Percentiles rank a stretch among this genome's conserved stretches.
Conservation (phyloP, 92 coral and sea anemone species). For the Scolanthus callimorphus region DNA sequence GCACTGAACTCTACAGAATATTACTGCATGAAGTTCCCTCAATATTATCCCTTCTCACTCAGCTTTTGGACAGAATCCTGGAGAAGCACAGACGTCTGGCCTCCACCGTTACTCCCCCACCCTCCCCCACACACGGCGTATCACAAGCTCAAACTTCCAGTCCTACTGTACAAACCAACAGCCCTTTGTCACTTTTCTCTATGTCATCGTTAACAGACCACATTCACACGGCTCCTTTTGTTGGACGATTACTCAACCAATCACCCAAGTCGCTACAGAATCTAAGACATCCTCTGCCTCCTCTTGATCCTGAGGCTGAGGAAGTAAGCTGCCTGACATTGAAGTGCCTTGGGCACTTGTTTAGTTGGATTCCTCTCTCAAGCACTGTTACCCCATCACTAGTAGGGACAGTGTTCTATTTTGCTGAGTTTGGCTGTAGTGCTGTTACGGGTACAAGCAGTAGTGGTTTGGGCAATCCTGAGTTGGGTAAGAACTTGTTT, state of each 20-base stretch:
- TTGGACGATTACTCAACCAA: conserved; percentile 79
- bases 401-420: conserved; percentile 88
- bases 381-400: conserved; percentile 82
- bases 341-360: conserved; percentile 82
- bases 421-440: conserved; percentile 98
- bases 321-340: conserved; percentile 79
- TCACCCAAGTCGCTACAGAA: conserved; percentile 76
- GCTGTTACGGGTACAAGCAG: conserved; percentile 68
- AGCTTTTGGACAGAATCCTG: conserved; percentile 79
- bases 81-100: conserved; percentile 90
- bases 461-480: conserved; percentile 67
- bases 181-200: conserved; percentile 54
- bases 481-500: conserved; percentile 57
- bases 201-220: conserved; percentile 52
- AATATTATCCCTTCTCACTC: conserved; percentile 68
- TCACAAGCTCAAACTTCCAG: conserved; percentile 74
- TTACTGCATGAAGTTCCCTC: conserved; percentile 84
- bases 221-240: conserved; percentile 49
- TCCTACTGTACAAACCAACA: conserved; percentile 64
- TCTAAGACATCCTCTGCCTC: conserved; percentile 84
- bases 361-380: conserved; percentile 98
- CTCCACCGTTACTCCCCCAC: conserved; percentile 95
- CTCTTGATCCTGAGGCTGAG: conserved; percentile 92
- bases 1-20: conserved; percentile 84
- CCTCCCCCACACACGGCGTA: conserved; percentile 96